Base-by-base conservation (phyloP, 2,797 vertebrate species). In the Chrosomus eos region DNA sequence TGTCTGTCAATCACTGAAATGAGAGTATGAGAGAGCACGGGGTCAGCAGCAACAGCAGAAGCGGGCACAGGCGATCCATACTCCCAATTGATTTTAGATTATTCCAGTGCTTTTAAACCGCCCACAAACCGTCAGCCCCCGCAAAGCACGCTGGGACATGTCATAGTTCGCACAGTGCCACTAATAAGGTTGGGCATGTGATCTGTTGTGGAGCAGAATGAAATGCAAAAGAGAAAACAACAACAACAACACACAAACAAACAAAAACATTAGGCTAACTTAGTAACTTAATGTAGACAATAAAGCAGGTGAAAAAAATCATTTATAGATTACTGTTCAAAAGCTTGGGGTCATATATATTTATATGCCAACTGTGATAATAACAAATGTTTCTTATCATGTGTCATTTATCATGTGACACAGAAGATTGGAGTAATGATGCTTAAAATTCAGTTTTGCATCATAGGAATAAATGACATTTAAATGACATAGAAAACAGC, bases 41-140 rank as follows among this genome's bases (percentile, higher is more conserved):
- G 79, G 55, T 74, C 64, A 74, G 51, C 38, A 82, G 62, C 21
- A 80, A 85, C 64, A 86, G 60, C 78, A 86, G 68, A 86, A 81
- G 77, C 67, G 84, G 86, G 82, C 83, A n/a, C 78, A 82, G 82
- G 66, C 73, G 71, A 92, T 93, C 94, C 84, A 94, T 95, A 91
- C 88, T 80, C n/a, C 28, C 43, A 82, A 95, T 93, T 51, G 94
- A 95, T 95, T 93, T 94, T 91, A 89, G 88, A 92, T 92, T 88
- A 93, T 93, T 93, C 85, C 84, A 74, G 74, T 36, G 43, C 87
- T 81, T 77, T 36, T 26, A 66, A 90, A 83, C 43, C 40, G 26
- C 82, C 13, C 31, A 80, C 21, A 76, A 31, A 53, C 43, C n/a
- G 38, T 26, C 60, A 21, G 66, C 82, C 82, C 60, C 80, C 81